Conservation (phyloP, 2,797 vertebrate species). For the Oceanodroma leucorhoa region DNA sequence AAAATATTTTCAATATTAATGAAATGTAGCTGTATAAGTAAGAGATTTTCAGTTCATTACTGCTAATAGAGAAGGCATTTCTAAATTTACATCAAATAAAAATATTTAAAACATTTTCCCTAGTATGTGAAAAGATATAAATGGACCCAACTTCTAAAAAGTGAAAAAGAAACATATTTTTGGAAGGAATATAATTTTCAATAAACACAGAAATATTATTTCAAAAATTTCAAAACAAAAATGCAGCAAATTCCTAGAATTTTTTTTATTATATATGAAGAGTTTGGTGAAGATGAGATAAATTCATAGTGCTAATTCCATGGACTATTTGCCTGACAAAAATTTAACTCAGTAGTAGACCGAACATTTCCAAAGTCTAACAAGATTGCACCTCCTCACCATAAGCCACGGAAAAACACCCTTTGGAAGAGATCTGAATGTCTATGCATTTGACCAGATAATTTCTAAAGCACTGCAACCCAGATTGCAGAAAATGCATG, state of each 20-base stretch:
- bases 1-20: background rate
- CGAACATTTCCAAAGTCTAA: background rate
- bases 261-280: background rate
- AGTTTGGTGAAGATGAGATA: background rate
- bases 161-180: background rate
- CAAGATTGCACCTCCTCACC: background rate
- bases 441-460: background rate
- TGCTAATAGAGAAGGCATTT: background rate
- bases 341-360: background rate
- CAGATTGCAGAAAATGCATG: background rate
- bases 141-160: background rate
- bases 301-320: background rate
- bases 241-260: background rate
- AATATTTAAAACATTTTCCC: background rate
- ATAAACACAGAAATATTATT: background rate
- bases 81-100: background rate
- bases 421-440: background rate
- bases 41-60: background rate
- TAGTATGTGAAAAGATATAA: background rate
- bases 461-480: background rate
- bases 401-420: background rate
- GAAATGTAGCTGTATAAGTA: background rate
- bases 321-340: background rate
- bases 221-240: background rate
- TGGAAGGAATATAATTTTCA: background rate